phyloP scores from a whole-genome alignment of 2,888 invertebrate species.

The Allacma fusca region DNA sequence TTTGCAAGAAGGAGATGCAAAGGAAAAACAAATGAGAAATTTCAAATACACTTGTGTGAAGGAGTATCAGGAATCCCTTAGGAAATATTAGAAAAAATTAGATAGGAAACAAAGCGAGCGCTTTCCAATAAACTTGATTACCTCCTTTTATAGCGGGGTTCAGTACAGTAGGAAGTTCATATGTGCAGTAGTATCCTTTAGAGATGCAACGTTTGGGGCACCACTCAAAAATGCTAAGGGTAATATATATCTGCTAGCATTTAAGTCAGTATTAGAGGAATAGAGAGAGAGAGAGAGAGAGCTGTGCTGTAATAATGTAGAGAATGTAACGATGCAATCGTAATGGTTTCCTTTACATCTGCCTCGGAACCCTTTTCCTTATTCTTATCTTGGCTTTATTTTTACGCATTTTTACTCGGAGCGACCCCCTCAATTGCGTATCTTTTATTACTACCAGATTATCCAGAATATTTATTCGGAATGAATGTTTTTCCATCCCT shows the following conservation, averaged over 20 bases:
- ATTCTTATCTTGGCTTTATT: constrained; percentile 25
- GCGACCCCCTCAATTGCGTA: constrained; percentile 3
- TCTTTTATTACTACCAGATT: constrained; percentile 32
- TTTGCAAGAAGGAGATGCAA: background rate
- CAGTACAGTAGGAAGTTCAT: no score
- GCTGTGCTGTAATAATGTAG: background rate
- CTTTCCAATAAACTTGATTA: constrained; percentile 54
- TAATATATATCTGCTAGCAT: constrained; percentile 16
- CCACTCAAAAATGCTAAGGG: no score
- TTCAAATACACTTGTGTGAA: constrained; percentile 28
- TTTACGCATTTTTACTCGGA: constrained; percentile 34
- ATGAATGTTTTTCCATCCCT: constrained; percentile 21
- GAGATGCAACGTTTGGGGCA: background rate
- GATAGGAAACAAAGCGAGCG: constrained; percentile 52
- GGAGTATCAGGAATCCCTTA: constrained; percentile 35
- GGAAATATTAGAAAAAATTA: constrained; percentile 57
- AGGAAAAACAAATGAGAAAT: constrained; percentile 42
- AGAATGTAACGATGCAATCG: constrained; percentile 19
- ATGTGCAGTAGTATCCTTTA: background rate
- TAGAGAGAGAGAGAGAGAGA: constrained; percentile 13
- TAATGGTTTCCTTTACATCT: constrained; percentile 19
- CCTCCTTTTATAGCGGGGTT: constrained; percentile 32
- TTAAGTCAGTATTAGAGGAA: constrained; percentile 7
- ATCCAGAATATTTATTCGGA: constrained; percentile 39
- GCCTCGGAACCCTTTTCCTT: constrained; percentile 19